Evolutionary conservation across 2,113 vertebrate genomes (phyloP), one percentile per base, ranked within the genome.

Genomic region (Nycticorax nycticorax): DNA sequence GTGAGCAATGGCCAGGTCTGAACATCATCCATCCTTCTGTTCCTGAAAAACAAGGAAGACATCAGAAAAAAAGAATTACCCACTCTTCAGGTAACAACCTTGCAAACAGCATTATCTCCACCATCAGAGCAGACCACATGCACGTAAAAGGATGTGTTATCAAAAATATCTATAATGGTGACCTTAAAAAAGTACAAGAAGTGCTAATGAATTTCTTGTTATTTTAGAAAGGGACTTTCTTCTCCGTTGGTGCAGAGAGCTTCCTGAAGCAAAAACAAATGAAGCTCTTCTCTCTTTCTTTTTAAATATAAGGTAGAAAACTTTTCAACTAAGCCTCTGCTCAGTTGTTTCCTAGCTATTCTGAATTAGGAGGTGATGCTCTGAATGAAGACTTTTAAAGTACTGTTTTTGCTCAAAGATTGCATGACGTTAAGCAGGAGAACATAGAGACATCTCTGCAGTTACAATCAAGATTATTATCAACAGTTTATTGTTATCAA

Each of bases 191-290:
- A 69, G 93, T 66, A 97, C 97, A 77, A 96, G 94, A 89, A 88
- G 81, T 94, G 87, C 94, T 95, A 97, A 97, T 96, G 97, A 96
- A 95, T 88, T 96, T 96, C 97, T 97, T 97, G 97, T 96, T 97
- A 97, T 97, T 97, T 93, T 89, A 96, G 94, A 97, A 97, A 97
- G 97, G 97, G 97, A 97, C 97, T 97, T 97, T 97, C 89, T 97
- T 88, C 92, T 94, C 94, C 0, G 87, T 92, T 88, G 71, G 69
- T 41, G 33, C 35, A 4, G 59, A 91, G 87, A 94, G 94, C 91
- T 97, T 96, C 95, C 97, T 97, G 97, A 92, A 88, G 87, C 74
- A 88, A 97, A 97, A 97, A 94, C 95, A 97, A 91, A 85, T 52
- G 53, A 95, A 96, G n/a, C 23, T 88, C 41, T 89, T 95, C 30